These are phyloP conservation scores for Sphaeridia pumilis DNA, from an alignment of 2,888 invertebrate genomes.

Conservation along the genomic window DNA sequence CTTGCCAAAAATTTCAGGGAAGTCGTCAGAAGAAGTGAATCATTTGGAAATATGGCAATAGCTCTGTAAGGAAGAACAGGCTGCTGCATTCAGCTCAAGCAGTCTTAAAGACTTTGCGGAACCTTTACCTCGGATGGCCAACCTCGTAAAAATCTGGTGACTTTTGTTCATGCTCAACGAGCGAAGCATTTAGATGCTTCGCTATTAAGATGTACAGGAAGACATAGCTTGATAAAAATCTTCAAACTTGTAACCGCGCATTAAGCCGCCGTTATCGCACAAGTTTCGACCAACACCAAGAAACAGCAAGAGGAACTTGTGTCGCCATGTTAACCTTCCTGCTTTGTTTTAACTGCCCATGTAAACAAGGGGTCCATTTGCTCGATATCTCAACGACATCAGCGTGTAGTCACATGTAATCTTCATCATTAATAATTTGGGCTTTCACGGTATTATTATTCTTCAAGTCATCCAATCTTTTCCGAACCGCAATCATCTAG, in stretches of 20 bases:
- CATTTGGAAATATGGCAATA: not conserved
- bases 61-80: not conserved
- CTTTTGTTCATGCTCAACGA: constrained; percentile 1
- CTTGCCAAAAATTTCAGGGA: too few relatives aligned
- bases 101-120: too few relatives aligned
- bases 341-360: not conserved
- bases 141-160: not conserved
- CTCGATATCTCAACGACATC: too few relatives aligned
- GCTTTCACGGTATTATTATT: too few relatives aligned
- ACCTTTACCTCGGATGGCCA: not conserved
- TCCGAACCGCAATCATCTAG: too few relatives aligned
- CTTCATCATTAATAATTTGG: too few relatives aligned
- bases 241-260: not conserved
- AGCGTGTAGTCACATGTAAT: too few relatives aligned
- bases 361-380: too few relatives aligned
- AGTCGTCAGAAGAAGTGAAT: too few relatives aligned
- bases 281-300: not conserved
- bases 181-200: not conserved
- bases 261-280: not conserved
- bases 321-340: not conserved
- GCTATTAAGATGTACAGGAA: constrained; percentile 1
- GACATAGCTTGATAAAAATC: not conserved
- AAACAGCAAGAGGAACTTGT: not conserved
- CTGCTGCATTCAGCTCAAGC: too few relatives aligned
- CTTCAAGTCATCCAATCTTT: too few relatives aligned